Base-by-base conservation (phyloP, 2,797 vertebrate species). In the Babyrousa celebensis region DNA sequence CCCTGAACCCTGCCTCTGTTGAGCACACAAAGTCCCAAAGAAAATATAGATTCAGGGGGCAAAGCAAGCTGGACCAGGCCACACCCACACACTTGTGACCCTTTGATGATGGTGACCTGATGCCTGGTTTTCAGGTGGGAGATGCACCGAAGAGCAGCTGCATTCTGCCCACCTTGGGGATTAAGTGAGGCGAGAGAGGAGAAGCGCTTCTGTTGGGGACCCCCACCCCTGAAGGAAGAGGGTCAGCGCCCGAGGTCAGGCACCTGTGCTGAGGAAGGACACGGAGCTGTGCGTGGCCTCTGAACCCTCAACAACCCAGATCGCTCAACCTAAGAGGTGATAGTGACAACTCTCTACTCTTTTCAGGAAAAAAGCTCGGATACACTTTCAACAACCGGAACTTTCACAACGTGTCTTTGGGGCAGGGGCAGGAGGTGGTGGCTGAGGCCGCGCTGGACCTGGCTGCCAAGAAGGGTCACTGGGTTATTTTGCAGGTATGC, bases 341-440 rank as follows among this genome's bases (percentile, higher is more conserved):
- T 68, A 14, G 79, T 96, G 78, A 95, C 25, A n/a, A 0, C 17
- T 43, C 29, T 29, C 25, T 98, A 89, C 83, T 92, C 32, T 48
- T 97, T 98, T 97, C 91, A 99, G 99, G 99, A 97, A 99, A 89
- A 98, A 99, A 99, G 82, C 99, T 99, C 9, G 99, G 99, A 63
- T 99, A 98, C 68, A 99, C 99, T 0, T 99, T 99, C 91, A 99
- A 99, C 99, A 99, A 99, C 97, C 96, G 94, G 96, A 99, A 99
- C 97, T 99, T 99, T 86, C 99, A 99, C 98, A 99, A 99, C 0
- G 98, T 99, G 21, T 99, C 99, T 56, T 98, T 99, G 77, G 99
- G 99, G 10, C 99, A 99, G 98, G 99, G 99, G 63, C 99, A 99
- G 94, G 99, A 99, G 96, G 97, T 99, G 0, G 98, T 99, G n/a